phyloP scores from a whole-genome alignment of 2,797 vertebrate species.

The Rhinella marina region DNA sequence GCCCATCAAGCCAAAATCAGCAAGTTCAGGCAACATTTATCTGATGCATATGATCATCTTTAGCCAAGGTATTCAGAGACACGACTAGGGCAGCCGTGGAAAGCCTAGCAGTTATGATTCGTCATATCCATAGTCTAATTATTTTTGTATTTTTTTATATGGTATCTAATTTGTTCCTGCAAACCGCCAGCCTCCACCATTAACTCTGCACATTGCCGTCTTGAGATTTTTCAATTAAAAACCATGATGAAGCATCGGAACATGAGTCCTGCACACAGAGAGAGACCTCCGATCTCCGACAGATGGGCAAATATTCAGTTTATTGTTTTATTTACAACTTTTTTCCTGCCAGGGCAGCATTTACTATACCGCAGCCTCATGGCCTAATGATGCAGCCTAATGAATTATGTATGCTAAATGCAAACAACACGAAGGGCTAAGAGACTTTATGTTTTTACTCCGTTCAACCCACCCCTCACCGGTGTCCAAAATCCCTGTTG shows the following conservation, averaged over 20 bases:
- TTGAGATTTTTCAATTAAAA: not conserved
- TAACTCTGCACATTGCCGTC: not conserved
- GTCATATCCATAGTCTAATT: not conserved
- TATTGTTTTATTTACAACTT: constrained; percentile 52
- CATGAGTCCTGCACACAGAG: not conserved
- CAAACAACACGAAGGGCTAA: not conserved
- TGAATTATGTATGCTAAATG: not conserved
- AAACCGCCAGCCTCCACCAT: not conserved
- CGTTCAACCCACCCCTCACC: not conserved
- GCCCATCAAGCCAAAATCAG: no score
- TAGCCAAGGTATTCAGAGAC: not conserved
- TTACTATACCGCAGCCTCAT: constrained; percentile 1
- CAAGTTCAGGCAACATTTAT: no score
- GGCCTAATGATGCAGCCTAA: not conserved
- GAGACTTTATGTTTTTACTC: not conserved
- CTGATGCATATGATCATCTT: not conserved
- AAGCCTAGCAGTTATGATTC: not conserved
- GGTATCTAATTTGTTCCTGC: not conserved
- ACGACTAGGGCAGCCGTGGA: not conserved
- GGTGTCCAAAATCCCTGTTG: not conserved
- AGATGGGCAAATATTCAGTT: constrained; percentile 46
- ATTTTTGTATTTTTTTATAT: not conserved
- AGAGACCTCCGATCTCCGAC: constrained; percentile 11
- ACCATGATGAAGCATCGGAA: not conserved
- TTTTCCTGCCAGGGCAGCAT: constrained; percentile 1